phyloP scores from a whole-genome alignment of 1,140 invertebrate genomes.

The Drosophila littoralis region DNA sequence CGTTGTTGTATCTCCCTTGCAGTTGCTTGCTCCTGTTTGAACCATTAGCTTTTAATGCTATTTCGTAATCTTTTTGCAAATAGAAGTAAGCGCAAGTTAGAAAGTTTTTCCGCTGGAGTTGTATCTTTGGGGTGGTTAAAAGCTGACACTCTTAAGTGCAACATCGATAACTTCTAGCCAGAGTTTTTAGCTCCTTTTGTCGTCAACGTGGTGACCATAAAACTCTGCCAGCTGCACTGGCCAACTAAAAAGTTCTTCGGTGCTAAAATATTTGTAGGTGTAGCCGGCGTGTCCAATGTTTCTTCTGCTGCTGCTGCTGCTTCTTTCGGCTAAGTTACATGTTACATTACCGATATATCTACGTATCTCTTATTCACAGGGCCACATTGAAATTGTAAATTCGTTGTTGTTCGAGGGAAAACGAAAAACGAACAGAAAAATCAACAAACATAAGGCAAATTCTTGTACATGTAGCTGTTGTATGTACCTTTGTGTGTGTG shows the following conservation, averaged over 20 bases:
- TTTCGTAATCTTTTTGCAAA: constrained; percentile 56
- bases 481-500: neutral
- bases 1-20: neutral
- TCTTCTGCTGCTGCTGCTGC: constrained; percentile 25
- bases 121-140: constrained; percentile 18
- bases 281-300: constrained; percentile 62
- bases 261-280: constrained; percentile 76
- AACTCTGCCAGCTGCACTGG: constrained; percentile 23
- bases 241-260: constrained; percentile 59
- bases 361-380: constrained; percentile 51
- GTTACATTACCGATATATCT: constrained; percentile 50
- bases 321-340: constrained; percentile 42
- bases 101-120: constrained; percentile 32
- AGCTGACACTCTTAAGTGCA: constrained; percentile 65
- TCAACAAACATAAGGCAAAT: constrained; percentile 75
- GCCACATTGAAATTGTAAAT: constrained; percentile 75
- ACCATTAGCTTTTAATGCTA: constrained; percentile 63
- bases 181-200: constrained; percentile 47
- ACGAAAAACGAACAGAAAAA: constrained; percentile 71
- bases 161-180: constrained; percentile 70
- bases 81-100: constrained; percentile 29
- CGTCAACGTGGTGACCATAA: constrained; percentile 36
- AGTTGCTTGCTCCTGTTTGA: neutral
- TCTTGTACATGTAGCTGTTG: constrained; percentile 57
- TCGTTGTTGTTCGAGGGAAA: constrained; percentile 51